Base-by-base conservation (phyloP, 2,888 invertebrate species). In the Hyposoter didymator region DNA sequence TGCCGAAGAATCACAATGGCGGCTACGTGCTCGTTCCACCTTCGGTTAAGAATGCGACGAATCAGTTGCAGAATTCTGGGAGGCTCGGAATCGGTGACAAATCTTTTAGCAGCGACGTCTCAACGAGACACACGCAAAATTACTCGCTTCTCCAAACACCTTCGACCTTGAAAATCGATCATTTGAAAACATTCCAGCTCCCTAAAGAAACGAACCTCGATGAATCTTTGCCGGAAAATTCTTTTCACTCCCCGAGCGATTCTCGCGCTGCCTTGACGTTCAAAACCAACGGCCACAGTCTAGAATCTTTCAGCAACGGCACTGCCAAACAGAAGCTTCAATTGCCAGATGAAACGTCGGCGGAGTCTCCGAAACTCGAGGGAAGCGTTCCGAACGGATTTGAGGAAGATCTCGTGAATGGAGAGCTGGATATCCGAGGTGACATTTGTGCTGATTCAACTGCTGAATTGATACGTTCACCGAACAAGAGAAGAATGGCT, bases 401-500 rank as follows among this genome's bases (percentile, higher is more conserved):
- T 32, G 82, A 81, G 32, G 83, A 85, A 39, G 79, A 66, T 22
- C 55, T 12, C 66, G 84, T 14, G 35, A 79, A 82, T n/a, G 82
- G 79, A 17, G 89, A 89, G 55, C 82, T 86, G 1, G 92, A 91
- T n/a, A 32, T 66, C 0, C 49, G 69, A 0, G 78, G 72, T 3
- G 91, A 92, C n/a, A 76, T 78, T 5, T 69, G 47, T 0, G 10
- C 86, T 0, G 79, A 84, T 28, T 66, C 85, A 2, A 83, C 87
- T 0, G 87, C 88, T 0, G 91, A 92, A 14, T 87, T 88, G n/a
- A 79, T 95, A 10, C 95, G 94, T 83, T 95, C 95, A 89, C 93
- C 95, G 19, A 95, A 95, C 90, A 97, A 97, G 93, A 95, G 97
- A 73, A 96, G 97, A 93, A 92, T 92, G 92, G 97, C 97, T 0